phyloP scores from a whole-genome alignment of 2,888 invertebrate genomes.

The Melanophora roralis region DNA sequence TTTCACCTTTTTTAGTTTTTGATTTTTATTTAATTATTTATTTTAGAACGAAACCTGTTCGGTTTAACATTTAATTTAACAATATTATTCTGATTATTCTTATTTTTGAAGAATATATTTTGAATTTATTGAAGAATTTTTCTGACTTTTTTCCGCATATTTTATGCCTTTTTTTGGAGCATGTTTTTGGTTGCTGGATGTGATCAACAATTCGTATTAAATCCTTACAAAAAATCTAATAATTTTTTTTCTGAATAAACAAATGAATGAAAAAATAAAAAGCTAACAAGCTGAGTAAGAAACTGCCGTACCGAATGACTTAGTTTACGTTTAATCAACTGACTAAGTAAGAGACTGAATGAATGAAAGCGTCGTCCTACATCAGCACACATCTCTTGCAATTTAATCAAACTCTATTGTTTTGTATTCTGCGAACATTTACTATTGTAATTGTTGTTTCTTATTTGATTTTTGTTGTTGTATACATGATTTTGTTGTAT shows the following conservation, averaged over 20 bases:
- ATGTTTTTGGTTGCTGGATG: no score
- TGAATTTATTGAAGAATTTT: no score
- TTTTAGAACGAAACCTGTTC: no score
- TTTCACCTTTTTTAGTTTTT: no score
- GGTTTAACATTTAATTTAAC: no score
- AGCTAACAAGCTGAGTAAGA: constrained; percentile 10
- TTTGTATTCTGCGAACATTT: constrained; percentile 7
- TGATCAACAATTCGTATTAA: no score
- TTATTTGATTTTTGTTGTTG: background rate
- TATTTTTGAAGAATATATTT: no score
- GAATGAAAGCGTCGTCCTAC: constrained; percentile 44
- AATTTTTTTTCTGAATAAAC: background rate
- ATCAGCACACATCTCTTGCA: constrained; percentile 24
- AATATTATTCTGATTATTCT: no score
- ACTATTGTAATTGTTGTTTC: background rate
- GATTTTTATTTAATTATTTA: no score
- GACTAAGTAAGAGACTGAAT: background rate
- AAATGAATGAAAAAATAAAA: constrained; percentile 11
- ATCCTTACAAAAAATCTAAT: constrained; percentile 33
- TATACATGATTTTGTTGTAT: constrained; percentile 16
- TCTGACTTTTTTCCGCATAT: no score
- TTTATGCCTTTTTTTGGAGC: no score
- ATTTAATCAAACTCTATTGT: constrained; percentile 48
- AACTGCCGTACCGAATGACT: background rate
- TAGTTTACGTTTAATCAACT: background rate